Conservation (phyloP, 2,113 vertebrate species). For the Tragelaphus strepsiceros region DNA sequence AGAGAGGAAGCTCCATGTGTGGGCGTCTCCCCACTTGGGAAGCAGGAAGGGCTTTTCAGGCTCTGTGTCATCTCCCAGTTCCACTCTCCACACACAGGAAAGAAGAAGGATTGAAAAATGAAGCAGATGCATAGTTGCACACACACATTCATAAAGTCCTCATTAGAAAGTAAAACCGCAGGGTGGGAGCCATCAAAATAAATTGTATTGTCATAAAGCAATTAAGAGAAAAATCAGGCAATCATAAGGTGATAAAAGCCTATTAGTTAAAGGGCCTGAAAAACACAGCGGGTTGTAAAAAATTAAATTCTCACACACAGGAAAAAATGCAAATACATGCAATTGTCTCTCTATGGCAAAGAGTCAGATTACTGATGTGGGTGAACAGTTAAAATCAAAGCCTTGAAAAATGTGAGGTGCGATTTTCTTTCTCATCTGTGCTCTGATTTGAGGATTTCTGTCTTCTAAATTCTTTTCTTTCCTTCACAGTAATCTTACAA, state of each 20-base stretch:
- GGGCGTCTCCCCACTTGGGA: neutral
- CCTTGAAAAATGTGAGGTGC: neutral
- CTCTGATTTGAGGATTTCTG: conserved; percentile 4
- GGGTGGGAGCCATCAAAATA: conserved; percentile 66
- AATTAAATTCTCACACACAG: conserved; percentile 74
- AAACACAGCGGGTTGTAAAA: conserved; percentile 75
- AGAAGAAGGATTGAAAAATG: neutral
- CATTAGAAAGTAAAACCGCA: conserved; percentile 55
- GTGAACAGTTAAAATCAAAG: conserved; percentile 59
- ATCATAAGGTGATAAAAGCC: conserved; percentile 78
- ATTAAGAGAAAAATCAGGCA: conserved; percentile 76
- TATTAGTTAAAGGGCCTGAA: conserved; percentile 74
- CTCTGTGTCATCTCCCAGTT: neutral
- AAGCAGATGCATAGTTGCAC: neutral
- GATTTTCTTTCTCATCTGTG: conserved; percentile 17
- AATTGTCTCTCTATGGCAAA: conserved; percentile 62
- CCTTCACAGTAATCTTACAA: neutral
- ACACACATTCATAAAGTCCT: conserved; percentile 39
- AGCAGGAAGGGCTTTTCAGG: neutral
- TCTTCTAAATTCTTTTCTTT: neutral
- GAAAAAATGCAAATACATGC: conserved; percentile 63
- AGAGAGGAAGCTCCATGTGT: neutral
- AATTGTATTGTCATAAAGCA: conserved; percentile 77
- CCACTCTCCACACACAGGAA: neutral
- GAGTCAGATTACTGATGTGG: conserved; percentile 52